Conservation (phyloP, 2,797 vertebrate genomes). For the Gymnoscopelus braueri region DNA sequence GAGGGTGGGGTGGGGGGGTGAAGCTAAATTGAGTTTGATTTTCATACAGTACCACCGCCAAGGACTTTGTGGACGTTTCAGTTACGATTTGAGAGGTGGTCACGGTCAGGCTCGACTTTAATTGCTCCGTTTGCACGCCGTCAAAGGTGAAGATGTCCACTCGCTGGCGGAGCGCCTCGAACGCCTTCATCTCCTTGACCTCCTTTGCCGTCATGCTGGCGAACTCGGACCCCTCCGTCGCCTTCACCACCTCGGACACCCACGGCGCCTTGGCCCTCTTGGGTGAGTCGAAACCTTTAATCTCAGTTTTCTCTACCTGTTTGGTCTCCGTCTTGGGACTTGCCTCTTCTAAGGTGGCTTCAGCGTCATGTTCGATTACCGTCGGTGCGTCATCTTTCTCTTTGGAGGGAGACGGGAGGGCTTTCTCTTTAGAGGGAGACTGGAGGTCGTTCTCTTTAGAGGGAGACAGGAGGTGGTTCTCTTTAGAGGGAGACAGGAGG, state of each 20-base stretch:
- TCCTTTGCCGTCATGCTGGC: conserved; percentile 29
- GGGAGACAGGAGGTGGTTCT: conserved; percentile 9
- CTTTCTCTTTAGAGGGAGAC: not conserved
- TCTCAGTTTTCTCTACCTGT: conserved; percentile 41
- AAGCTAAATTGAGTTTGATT: conserved; percentile 38
- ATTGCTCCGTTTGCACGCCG: conserved; percentile 77
- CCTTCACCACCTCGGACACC: conserved; percentile 66
- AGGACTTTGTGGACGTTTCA: conserved; percentile 82
- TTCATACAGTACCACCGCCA: conserved; percentile 90
- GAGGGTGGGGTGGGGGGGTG: conserved; percentile 49
- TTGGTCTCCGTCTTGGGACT: conserved; percentile 56
- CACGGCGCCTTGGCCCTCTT: conserved; percentile 76
- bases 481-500: not conserved
- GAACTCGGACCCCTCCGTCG: conserved; percentile 30
- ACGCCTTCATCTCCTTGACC: conserved; percentile 21
- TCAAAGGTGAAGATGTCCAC: conserved; percentile 83
- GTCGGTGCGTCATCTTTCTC: conserved; percentile 1
- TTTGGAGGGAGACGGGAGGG: conserved; percentile 16
- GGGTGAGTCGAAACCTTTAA: conserved; percentile 62
- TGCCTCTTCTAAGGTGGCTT: conserved; percentile 13
- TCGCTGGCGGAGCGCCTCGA: conserved; percentile 66
- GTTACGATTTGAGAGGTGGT: conserved; percentile 83
- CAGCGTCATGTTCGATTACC: conserved; percentile 3
- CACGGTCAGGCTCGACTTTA: conserved; percentile 65
- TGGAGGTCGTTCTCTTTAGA: conserved; percentile 23